A percentile compares a stretch with the other conserved stretches of the same genome.
phyloP scores from a whole-genome alignment of 2,888 invertebrate genomes.

The Galeopsomyia nigrocyanea region DNA sequence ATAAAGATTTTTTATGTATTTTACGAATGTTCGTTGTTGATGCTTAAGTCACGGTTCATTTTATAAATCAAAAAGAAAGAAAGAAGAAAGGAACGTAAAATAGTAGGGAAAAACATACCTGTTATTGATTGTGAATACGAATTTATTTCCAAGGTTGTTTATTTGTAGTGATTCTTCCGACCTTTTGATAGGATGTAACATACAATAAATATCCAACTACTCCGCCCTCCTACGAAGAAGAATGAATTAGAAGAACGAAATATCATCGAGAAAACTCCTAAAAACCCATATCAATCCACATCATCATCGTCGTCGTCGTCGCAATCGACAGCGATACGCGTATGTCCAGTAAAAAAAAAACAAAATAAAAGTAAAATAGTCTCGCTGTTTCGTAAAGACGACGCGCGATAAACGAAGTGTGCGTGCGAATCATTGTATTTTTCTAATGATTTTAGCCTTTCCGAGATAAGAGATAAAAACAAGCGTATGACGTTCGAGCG shows the following conservation, averaged over 20 bases:
- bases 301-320: constrained; percentile 17
- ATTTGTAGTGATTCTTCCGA: neutral
- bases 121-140: no score
- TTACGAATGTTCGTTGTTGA: constrained; percentile 36
- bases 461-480: constrained; percentile 7
- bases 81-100: neutral
- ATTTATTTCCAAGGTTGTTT: no score
- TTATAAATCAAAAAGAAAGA: neutral
- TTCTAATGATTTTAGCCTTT: constrained; percentile 64
- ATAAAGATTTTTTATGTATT: constrained; percentile 36
- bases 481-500: constrained; percentile 44
- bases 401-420: constrained; percentile 28
- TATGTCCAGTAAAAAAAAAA: constrained; percentile 19
- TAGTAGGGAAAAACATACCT: no score
- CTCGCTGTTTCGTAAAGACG: constrained; percentile 28
- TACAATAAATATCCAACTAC: constrained; percentile 4
- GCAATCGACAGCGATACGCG: constrained; percentile 14
- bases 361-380: neutral
- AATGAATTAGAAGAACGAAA: neutral
- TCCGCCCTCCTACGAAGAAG: neutral
- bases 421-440: constrained; percentile 63
- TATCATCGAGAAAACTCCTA: no score
- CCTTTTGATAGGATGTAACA: constrained; percentile 17
- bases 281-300: neutral
- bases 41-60: constrained; percentile 4